Evolutionary conservation across 2,888 invertebrate genomes (phyloP).

Genomic region (Lepidochrysops patricia): DNA sequence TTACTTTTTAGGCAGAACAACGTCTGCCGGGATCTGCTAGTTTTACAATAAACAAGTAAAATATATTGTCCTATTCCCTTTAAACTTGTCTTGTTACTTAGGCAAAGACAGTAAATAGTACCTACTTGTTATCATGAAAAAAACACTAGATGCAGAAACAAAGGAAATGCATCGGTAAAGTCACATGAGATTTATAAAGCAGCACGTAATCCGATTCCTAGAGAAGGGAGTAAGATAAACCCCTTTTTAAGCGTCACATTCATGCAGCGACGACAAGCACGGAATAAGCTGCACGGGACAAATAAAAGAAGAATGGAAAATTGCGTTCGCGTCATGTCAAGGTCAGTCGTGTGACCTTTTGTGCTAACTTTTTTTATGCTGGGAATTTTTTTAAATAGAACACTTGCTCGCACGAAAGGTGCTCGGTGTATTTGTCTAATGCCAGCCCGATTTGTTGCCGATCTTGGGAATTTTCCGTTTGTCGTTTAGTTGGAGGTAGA

Average conservation of each 20-base stretch:
- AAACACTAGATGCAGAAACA: background rate
- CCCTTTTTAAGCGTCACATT: background rate
- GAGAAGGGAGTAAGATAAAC: background rate
- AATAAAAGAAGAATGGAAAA: conserved; percentile 11
- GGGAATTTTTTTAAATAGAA: conserved; percentile 1
- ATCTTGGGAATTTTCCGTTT: background rate
- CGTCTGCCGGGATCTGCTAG: no score
- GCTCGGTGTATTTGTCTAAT: background rate
- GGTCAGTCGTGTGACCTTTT: conserved; percentile 8
- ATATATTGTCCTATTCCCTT: no score
- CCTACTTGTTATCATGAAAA: background rate
- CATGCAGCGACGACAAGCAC: conserved; percentile 8
- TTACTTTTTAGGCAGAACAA: no score
- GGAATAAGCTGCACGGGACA: background rate
- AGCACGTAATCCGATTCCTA: background rate
- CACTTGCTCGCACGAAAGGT: background rate
- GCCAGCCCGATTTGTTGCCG: background rate
- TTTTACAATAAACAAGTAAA: no score
- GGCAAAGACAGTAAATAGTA: no score
- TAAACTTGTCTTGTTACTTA: no score
- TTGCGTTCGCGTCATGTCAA: conserved; percentile 12
- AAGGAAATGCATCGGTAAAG: background rate
- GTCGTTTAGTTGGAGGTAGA: no score
- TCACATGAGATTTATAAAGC: background rate
- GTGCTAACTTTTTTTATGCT: background rate